Conservation (phyloP, 2,888 invertebrate genomes). For the Coenonympha glycerion region DNA sequence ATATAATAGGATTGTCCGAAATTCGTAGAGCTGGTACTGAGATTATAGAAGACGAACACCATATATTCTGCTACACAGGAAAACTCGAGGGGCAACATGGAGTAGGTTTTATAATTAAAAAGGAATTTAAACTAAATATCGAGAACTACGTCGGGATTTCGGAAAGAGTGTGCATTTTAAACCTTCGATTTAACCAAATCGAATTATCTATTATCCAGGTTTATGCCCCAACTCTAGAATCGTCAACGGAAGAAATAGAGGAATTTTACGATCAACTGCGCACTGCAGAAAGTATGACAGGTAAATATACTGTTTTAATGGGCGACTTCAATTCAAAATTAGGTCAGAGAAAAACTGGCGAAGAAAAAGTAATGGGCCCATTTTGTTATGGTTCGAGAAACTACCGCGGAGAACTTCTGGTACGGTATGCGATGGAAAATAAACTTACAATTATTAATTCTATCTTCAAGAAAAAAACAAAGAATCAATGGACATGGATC, state of each 20-base stretch:
- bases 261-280: conserved; percentile 15
- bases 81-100: too few relatives aligned
- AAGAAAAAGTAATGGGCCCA: conserved; percentile 19
- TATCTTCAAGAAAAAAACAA: conserved; percentile 23
- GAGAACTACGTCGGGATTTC: too few relatives aligned
- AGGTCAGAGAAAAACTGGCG: conserved; percentile 9
- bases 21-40: too few relatives aligned
- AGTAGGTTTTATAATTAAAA: too few relatives aligned
- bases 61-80: too few relatives aligned
- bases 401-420: conserved; percentile 22
- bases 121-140: too few relatives aligned
- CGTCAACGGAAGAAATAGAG: conserved; percentile 11
- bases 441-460: conserved; percentile 20
- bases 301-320: conserved; percentile 8
- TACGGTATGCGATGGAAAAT: too few relatives aligned
- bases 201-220: background rate
- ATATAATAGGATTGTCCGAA: too few relatives aligned
- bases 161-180: background rate
- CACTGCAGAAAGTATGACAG: background rate
- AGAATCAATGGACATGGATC: conserved; percentile 17
- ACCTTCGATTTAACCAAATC: background rate
- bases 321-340: too few relatives aligned
- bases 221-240: background rate
- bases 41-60: too few relatives aligned
- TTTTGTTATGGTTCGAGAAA: conserved; percentile 26